These are phyloP conservation scores for Acyrthosiphon pisum DNA, from an alignment of 1,140 invertebrate species.

Conservation along the genomic window DNA sequence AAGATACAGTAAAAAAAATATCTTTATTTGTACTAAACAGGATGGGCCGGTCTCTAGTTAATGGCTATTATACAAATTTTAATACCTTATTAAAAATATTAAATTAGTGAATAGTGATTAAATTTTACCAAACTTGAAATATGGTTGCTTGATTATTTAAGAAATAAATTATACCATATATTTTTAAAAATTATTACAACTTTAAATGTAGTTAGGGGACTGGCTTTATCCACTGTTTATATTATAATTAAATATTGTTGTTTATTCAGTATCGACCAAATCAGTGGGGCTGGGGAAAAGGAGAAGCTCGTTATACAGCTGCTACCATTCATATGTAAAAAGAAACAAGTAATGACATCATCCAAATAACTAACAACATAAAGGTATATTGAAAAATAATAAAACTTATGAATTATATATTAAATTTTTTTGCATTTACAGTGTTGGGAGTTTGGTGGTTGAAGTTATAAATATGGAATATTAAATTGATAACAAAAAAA, in stretches of 20 bases:
- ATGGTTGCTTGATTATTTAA: neutral
- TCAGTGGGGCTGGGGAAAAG: conserved; percentile 84
- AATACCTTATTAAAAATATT: neutral
- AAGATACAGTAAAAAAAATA: too few species aligned
- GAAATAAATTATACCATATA: neutral
- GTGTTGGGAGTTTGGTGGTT: neutral
- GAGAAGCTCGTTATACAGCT: conserved; percentile 88
- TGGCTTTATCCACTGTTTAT: neutral
- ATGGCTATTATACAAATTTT: neutral
- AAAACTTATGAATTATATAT: neutral
- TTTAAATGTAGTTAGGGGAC: too few species aligned
- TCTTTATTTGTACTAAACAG: too few species aligned
- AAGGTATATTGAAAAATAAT: neutral
- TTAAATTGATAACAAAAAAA: conserved; percentile 12
- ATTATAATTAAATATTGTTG: conserved; percentile 57
- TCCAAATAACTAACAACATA: neutral
- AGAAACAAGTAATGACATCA: conserved; percentile 8
- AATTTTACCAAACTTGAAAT: neutral
- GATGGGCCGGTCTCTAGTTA: too few species aligned
- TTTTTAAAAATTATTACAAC: neutral
- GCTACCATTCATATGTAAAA: conserved; percentile 89
- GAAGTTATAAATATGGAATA: neutral
- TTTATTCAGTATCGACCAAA: conserved; percentile 88
- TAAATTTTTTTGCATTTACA: neutral
- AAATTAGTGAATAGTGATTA: neutral